Conservation (phyloP, 2,113 vertebrate genomes). For the Platysteira castanea region DNA sequence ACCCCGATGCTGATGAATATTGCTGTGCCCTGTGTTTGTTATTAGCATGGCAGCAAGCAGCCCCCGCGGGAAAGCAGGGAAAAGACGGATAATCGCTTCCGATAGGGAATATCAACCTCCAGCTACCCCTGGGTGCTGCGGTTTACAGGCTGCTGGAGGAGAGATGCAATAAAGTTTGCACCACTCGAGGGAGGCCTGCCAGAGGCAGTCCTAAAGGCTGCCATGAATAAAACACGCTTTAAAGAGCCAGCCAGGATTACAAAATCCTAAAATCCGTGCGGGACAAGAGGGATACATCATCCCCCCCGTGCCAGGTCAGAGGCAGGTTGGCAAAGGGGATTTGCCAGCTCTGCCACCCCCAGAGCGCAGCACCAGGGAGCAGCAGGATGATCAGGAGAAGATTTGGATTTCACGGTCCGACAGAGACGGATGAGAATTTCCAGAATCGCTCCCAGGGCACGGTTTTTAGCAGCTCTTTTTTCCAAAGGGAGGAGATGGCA, state of each 20-base stretch:
- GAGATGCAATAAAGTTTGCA: conserved; percentile 16
- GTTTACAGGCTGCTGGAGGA: conserved; percentile 39
- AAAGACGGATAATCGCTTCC: not conserved
- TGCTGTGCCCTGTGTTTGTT: not conserved
- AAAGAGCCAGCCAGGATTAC: not conserved
- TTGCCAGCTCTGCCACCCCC: not conserved
- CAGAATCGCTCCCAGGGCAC: not conserved
- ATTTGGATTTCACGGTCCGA: not conserved
- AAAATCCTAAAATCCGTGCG: not conserved
- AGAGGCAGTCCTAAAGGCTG: conserved; percentile 21
- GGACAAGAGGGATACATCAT: not conserved
- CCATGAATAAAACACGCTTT: not conserved
- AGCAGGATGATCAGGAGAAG: not conserved
- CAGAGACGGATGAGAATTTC: not conserved
- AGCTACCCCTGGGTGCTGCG: conserved; percentile 24
- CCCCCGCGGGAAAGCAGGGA: not conserved
- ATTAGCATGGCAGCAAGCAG: not conserved
- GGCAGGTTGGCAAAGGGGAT: not conserved
- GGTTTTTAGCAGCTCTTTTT: not conserved
- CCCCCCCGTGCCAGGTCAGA: not conserved
- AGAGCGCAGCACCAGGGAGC: not conserved
- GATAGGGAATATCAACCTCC: not conserved
- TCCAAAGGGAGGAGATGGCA: not conserved
- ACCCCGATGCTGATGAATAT: not conserved
- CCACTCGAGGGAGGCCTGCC: conserved; percentile 15